Conservation (phyloP, 2,797 vertebrate species). For the Macroramphosus scolopax region DNA sequence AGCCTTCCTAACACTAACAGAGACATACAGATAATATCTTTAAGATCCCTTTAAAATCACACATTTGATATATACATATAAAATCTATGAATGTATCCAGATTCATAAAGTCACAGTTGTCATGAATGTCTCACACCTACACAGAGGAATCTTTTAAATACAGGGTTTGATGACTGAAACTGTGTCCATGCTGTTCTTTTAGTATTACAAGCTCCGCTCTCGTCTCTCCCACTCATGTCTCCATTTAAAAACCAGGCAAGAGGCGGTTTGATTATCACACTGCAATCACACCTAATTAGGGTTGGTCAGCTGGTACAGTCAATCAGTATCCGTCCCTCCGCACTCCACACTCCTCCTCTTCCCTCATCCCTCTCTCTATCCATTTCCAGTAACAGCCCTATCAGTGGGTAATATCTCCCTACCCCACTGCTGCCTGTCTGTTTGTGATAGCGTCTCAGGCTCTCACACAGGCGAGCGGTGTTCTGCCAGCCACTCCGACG, state of each 20-base stretch:
- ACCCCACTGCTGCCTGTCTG: slow-evolving; percentile 60
- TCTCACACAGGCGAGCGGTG: slow-evolving; percentile 52
- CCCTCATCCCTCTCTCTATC: slow-evolving; percentile 36
- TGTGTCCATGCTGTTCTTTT: slow-evolving; percentile 40
- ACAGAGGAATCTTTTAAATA: too few species aligned
- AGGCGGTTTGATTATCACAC: slow-evolving; percentile 72
- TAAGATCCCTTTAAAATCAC: too few species aligned
- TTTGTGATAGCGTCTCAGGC: slow-evolving; percentile 50
- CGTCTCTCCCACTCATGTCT: slow-evolving; percentile 32
- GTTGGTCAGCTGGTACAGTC: slow-evolving; percentile 74
- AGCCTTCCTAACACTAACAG: too few species aligned
- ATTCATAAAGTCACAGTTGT: too few species aligned
- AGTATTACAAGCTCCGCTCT: slow-evolving; percentile 36
- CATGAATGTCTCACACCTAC: too few species aligned
- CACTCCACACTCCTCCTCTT: slow-evolving; percentile 43
- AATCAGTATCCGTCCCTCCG: slow-evolving; percentile 64
- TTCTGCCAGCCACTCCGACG: slow-evolving; percentile 57
- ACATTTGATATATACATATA: too few species aligned
- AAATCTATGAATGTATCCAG: too few species aligned
- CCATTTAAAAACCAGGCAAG: slow-evolving; percentile 62
- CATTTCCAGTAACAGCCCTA: slow-evolving; percentile 58
- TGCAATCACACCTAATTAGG: slow-evolving; percentile 72
- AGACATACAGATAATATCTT: too few species aligned
- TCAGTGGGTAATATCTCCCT: slow-evolving; percentile 68
- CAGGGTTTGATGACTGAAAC: too few species aligned